A percentile compares a stretch with the other conserved stretches of the same genome.
Evolutionary conservation across 1,140 invertebrate genomes (phyloP).

Genomic region (Drosophila aff.): DNA sequence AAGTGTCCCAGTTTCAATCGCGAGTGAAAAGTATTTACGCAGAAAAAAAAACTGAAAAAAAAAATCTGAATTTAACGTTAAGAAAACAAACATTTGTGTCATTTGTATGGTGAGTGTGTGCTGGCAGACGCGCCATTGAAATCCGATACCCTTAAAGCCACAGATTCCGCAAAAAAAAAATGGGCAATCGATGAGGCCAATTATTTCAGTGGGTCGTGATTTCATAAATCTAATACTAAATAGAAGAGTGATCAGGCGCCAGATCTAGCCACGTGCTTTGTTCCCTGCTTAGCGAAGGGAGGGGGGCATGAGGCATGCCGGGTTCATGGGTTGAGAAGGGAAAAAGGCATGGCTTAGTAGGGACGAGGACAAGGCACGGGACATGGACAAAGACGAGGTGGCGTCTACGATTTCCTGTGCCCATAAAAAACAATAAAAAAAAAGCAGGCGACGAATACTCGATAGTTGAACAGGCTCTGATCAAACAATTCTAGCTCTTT

Average conservation of each 20-base stretch:
- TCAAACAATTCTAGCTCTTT: constrained; percentile 66
- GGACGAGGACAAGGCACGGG: not conserved
- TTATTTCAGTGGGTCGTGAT: constrained; percentile 12
- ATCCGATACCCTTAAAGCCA: not conserved
- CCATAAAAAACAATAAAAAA: constrained; percentile 16
- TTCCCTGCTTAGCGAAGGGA: not conserved
- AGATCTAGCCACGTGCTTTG: constrained; percentile 37
- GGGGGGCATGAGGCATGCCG: not conserved
- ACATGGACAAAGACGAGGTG: not conserved
- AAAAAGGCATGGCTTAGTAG: not conserved
- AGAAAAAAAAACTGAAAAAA: not conserved
- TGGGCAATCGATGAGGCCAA: not conserved
- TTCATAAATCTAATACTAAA: not conserved
- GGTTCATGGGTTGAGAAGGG: not conserved
- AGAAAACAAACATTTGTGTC: not conserved
- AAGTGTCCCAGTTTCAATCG: constrained; percentile 12
- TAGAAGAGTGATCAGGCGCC: constrained; percentile 5
- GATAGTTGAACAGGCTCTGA: constrained; percentile 68
- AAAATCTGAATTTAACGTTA: not conserved
- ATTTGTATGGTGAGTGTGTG: constrained; percentile 23
- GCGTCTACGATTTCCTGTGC: constrained; percentile 52
- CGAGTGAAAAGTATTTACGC: constrained; percentile 5
- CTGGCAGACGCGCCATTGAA: constrained; percentile 27
- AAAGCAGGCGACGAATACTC: constrained; percentile 71
- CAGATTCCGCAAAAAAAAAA: constrained; percentile 12